phyloP scores from a whole-genome alignment of 2,113 vertebrate genomes.

The Chaetura pelagica region DNA sequence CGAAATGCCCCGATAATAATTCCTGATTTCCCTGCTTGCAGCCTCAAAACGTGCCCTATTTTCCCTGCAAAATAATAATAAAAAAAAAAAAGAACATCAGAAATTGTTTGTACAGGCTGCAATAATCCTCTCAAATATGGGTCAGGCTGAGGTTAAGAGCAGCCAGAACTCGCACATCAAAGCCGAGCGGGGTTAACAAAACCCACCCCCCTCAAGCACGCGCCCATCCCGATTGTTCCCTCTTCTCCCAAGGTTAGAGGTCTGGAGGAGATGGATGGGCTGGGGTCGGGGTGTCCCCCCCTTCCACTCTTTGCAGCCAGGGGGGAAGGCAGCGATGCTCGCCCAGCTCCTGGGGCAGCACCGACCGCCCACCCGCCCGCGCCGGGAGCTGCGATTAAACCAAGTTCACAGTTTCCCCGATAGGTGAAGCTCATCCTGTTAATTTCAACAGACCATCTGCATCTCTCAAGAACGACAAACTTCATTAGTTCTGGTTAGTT shows the following conservation, averaged over 20 bases:
- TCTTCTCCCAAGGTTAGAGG: constrained; percentile 20
- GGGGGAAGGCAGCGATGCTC: not conserved
- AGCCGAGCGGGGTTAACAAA: constrained; percentile 63
- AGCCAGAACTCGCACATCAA: constrained; percentile 67
- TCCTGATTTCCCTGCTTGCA: not conserved
- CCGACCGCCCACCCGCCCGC: constrained; percentile 1
- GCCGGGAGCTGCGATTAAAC: constrained; percentile 54
- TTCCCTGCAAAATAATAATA: not conserved
- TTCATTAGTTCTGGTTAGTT: constrained; percentile 81
- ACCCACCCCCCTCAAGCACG: not conserved
- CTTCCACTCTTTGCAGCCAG: too few relatives aligned
- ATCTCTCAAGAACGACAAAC: constrained; percentile 78
- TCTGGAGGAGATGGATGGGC: not conserved
- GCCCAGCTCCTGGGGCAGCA: not conserved
- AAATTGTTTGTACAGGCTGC: constrained; percentile 68
- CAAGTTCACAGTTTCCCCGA: constrained; percentile 53
- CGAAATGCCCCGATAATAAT: not conserved
- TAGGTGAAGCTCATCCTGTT: constrained; percentile 73
- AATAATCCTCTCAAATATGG: constrained; percentile 64
- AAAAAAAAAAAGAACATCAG: constrained; percentile 40
- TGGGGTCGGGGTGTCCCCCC: not conserved
- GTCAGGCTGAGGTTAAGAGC: constrained; percentile 72
- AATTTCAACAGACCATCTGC: constrained; percentile 76
- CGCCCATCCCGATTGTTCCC: constrained; percentile 31
- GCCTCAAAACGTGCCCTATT: constrained; percentile 39